These are phyloP conservation scores for Ochlodes sylvanus DNA, from an alignment of 2,888 invertebrate species.

Conservation along the genomic window DNA sequence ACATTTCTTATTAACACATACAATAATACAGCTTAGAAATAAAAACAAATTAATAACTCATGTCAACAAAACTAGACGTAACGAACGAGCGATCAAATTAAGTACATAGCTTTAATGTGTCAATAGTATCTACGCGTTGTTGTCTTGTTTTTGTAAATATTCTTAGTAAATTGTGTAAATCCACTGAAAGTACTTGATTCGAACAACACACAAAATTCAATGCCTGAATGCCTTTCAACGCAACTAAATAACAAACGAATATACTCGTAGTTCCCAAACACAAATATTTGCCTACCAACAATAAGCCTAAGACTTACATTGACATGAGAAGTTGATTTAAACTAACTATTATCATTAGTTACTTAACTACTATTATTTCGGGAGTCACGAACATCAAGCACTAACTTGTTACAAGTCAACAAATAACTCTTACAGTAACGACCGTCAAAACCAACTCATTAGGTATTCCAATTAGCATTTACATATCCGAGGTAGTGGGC, in stretches of 20 bases:
- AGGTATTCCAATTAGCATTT: slow-evolving; percentile 27
- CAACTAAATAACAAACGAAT: not conserved
- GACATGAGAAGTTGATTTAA: not conserved
- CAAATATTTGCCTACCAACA: not conserved
- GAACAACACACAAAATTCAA: not conserved
- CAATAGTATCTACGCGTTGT: no score
- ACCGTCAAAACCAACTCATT: slow-evolving; percentile 20
- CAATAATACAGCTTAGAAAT: no score
- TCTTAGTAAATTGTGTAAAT: no score
- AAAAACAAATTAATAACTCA: no score
- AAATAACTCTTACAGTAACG: slow-evolving; percentile 12
- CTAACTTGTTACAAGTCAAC: slow-evolving; percentile 11
- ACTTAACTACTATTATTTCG: not conserved
- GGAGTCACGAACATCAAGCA: not conserved
- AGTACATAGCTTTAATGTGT: no score
- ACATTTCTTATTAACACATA: no score
- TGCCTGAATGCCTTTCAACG: not conserved
- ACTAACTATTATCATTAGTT: not conserved
- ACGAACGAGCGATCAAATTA: no score
- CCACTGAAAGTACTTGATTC: no score
- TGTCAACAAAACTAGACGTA: no score
- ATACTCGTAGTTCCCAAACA: not conserved
- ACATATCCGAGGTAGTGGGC: slow-evolving; percentile 28
- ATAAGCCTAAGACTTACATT: not conserved
- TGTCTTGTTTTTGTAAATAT: not conserved